Conservation (phyloP, 2,797 vertebrate species). For the Xiphophorus birchmanni region DNA sequence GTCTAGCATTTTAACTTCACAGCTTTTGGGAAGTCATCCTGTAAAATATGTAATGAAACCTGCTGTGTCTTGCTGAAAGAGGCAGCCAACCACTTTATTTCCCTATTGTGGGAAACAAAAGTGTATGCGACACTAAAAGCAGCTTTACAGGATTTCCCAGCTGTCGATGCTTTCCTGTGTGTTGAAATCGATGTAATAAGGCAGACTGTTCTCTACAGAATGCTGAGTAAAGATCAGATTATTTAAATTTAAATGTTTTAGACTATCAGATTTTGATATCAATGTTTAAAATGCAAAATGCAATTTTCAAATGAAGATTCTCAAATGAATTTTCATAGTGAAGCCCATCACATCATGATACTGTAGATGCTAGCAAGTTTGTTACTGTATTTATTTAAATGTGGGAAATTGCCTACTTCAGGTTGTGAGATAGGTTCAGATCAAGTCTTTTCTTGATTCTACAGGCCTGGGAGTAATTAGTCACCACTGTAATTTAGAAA, state of each 20-base stretch:
- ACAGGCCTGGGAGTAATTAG: background rate
- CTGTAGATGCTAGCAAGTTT: background rate
- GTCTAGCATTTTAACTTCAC: conserved; percentile 14
- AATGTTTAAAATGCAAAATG: background rate
- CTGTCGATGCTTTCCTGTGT: background rate
- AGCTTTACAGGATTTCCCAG: conserved; percentile 15
- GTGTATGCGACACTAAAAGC: conserved; percentile 10
- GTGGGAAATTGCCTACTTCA: background rate
- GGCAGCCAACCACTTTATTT: conserved; percentile 11
- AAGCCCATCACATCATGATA: background rate
- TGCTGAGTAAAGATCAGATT: background rate
- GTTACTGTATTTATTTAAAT: background rate
- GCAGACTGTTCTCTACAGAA: background rate
- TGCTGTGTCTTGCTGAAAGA: conserved; percentile 26
- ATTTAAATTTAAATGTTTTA: background rate
- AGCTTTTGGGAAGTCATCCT: conserved; percentile 13
- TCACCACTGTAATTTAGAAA: background rate
- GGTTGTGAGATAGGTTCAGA: background rate
- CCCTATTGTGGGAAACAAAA: conserved; percentile 20
- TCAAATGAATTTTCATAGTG: too few relatives aligned
- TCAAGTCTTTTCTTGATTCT: background rate
- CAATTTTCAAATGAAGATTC: background rate
- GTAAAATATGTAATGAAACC: conserved; percentile 38
- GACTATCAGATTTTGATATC: background rate
- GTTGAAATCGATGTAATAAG: background rate